Base-by-base conservation (phyloP, 2,888 invertebrate species). In the Eupithecia exiguata region DNA sequence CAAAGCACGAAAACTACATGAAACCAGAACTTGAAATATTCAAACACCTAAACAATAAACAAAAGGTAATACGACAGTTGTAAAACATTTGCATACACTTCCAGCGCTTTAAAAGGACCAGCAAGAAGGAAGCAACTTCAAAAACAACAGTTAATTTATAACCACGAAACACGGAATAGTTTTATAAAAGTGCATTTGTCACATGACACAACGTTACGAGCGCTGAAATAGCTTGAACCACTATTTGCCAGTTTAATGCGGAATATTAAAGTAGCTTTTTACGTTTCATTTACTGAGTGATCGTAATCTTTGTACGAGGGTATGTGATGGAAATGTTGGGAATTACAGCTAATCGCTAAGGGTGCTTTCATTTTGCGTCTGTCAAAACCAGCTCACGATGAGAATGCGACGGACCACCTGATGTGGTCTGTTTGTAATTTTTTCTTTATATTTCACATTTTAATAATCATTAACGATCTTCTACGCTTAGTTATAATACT, bases 181-280 rank as follows among this genome's bases (percentile, higher is more conserved):
- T 86, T 86, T 85, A 83, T 82, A 80, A 84, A 82, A 83, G 83
- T 84, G 86, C 84, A 87, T 85, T 87, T 88, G 87, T 88, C 87
- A 86, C 84, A 86, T 87, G 85, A 84, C 84, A 85, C 83, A 85
- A 87, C 82, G 83, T 83, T 81, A 80, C 75, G 80, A 79, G 79
- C 76, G 74, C 77, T 81, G 79, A 83, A 84, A 83, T 79, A 73
- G 79, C 78, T 80, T 70, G 69, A 74, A 77, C 75, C 73, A 80
- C 80, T 72, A 82, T 78, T 84, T 74, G 79, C 76, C 66, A 67
- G 71, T 74, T 79, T 79, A 69, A 78, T 78, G 78, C 78, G 43
- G 76, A 74, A 78, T 75, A 74, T 77, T 77, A 74, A 72, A 76
- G 67, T 66, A 72, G 62, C 38, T 68, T 77, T 77, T 79, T 78